Evolutionary conservation across 2,797 vertebrate genomes (phyloP).

Genomic region (Tangara arthus): DNA sequence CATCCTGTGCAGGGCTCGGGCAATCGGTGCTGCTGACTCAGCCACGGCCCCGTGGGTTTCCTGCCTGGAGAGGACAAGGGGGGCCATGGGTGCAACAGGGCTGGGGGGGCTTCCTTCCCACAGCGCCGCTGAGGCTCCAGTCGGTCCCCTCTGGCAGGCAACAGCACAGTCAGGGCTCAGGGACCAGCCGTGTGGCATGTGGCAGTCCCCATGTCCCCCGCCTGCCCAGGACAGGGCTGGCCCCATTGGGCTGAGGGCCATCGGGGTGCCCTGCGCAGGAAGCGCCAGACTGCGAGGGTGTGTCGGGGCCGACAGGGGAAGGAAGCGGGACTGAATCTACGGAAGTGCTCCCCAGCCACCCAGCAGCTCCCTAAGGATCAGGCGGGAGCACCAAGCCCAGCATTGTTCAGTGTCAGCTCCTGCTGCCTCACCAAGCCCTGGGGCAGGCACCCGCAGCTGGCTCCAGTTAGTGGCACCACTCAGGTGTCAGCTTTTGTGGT

Average conservation of each 20-base stretch:
- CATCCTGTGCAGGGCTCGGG: neutral
- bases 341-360: slow-evolving; percentile 4
- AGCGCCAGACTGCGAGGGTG: neutral
- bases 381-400: neutral
- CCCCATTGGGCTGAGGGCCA: neutral
- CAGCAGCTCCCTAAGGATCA: neutral
- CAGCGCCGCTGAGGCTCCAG: fast-evolving
- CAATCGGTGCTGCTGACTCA: neutral
- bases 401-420: neutral
- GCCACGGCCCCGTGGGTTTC: neutral
- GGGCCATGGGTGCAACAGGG: neutral
- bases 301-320: neutral
- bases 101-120: neutral
- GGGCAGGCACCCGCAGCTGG: neutral
- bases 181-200: neutral
- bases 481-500: neutral
- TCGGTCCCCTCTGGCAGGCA: neutral
- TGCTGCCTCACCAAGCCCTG: neutral
- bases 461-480: neutral
- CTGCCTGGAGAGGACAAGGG: neutral
- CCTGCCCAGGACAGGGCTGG: neutral
- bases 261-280: neutral
- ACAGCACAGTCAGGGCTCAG: neutral
- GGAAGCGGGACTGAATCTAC: slow-evolving; percentile 39
- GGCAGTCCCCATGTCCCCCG: neutral